Evolutionary conservation across 2,113 vertebrate species (phyloP).

Genomic region (Cololabis saira): DNA sequence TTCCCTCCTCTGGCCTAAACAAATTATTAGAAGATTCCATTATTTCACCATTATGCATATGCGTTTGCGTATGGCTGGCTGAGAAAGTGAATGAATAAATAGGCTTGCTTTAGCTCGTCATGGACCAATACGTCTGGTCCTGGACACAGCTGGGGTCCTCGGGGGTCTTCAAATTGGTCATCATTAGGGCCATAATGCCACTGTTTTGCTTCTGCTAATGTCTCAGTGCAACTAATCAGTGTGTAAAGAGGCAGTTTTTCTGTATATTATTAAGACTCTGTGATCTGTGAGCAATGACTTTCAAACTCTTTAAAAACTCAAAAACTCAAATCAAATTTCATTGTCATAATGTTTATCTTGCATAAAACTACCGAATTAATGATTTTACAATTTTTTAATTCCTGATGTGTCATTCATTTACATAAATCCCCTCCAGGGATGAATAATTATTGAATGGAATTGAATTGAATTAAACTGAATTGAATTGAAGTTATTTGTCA

Average conservation of each 20-base stretch:
- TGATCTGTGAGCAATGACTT: constrained; percentile 25
- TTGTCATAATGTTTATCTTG: not conserved
- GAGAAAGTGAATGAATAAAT: constrained; percentile 69
- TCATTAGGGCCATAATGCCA: constrained; percentile 77
- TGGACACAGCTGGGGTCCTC: constrained; percentile 80
- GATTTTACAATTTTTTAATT: no score
- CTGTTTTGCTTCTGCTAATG: constrained; percentile 73
- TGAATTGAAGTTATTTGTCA: no score
- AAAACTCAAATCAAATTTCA: constrained; percentile 6
- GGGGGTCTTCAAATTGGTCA: constrained; percentile 76
- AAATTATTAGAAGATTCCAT: constrained; percentile 84
- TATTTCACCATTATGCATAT: constrained; percentile 85
- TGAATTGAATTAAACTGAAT: no score
- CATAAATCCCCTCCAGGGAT: no score
- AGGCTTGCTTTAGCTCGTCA: constrained; percentile 79
- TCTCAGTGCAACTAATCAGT: constrained; percentile 46
- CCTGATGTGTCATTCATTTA: no score
- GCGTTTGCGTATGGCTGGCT: constrained; percentile 68
- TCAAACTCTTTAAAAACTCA: constrained; percentile 7
- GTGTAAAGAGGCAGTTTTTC: constrained; percentile 38
- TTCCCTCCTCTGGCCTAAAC: constrained; percentile 70
- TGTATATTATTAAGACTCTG: constrained; percentile 28
- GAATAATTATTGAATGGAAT: no score
- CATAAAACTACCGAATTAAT: not conserved
- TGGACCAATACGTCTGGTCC: constrained; percentile 75